A percentile compares a stretch with the other conserved stretches of the same genome.
Conservation (phyloP, 2,113 vertebrate species). For the Neolamprologus kungweensis region DNA sequence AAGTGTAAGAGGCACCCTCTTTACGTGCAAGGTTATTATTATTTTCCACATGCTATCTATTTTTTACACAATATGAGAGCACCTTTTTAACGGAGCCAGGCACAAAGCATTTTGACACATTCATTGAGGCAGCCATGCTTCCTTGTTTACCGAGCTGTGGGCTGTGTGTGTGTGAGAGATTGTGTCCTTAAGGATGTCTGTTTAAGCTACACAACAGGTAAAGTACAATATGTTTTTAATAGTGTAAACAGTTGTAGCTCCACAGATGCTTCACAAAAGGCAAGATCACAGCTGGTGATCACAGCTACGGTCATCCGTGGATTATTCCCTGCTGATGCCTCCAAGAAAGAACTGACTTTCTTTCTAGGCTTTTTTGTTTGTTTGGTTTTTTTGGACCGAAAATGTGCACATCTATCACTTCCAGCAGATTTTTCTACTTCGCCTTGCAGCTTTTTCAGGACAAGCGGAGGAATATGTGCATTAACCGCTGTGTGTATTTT, state of each 20-base stretch:
- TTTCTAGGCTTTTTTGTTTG: not conserved
- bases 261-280: not conserved
- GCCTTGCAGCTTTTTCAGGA: not conserved
- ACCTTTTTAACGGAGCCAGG: not conserved
- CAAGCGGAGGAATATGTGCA: not conserved
- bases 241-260: not conserved
- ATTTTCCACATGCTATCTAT: not conserved
- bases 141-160: not conserved
- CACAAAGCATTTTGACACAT: not conserved
- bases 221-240: not conserved
- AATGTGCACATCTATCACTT: not conserved
- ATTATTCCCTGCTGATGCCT: not conserved
- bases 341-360: not conserved
- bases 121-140: not conserved
- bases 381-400: not conserved
- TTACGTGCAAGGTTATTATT: constrained; percentile 36
- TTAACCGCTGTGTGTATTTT: not conserved
- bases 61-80: not conserved
- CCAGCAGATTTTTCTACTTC: not conserved
- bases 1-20: constrained; percentile 69
- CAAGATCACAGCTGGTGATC: not conserved
- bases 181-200: not conserved
- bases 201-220: not conserved
- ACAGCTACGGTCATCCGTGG: not conserved
- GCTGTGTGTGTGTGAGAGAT: not conserved